Base-by-base conservation (phyloP, 2,888 invertebrate genomes). In the Amphipoea lucens region DNA sequence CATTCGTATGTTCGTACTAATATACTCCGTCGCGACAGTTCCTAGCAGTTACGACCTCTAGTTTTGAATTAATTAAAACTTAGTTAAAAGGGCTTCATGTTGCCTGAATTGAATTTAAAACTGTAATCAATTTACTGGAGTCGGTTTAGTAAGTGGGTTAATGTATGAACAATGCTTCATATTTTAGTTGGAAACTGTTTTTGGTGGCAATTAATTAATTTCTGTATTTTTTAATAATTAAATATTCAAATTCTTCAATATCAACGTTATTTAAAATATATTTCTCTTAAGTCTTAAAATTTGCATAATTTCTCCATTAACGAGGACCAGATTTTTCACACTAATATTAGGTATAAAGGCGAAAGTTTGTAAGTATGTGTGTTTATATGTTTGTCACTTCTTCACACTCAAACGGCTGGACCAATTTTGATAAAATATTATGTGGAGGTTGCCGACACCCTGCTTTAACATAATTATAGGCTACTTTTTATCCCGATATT, bases 21-120 rank as follows among this genome's bases (percentile, higher is more conserved):
- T 83, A 81, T 78, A 75, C 67, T 75, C 40, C 62, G 17, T 48
- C 12, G 69, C 40, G 60, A 76, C 80, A 81, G 62, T 69, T 76
- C n/a, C 69, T 66, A 73, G 67, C 76, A 79, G 74, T 79, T 79
- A 71, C 78, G 68, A 74, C 67, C 78, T 51, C 69, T 78, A 83
- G 81, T 83, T 83, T 65, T 75, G 74, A 81, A 85, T 88, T 84
- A 83, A 86, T 89, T 86, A 82, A 83, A 89, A 84, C 74, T 89
- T 85, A 42, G 69, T 72, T 74, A 84, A 78, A 79, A 76, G 65
- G 82, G 76, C 73, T 86, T 76, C 65, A 60, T 67, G 77, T 73
- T 72, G 45, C 57, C 74, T 14, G 68, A 83, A 87, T 87, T 71
- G 68, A 85, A 89, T 82, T 85, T 74, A 69, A 80, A 87, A 83